Conservation (phyloP, 2,797 vertebrate species). For the Okamejei kenojei region DNA sequence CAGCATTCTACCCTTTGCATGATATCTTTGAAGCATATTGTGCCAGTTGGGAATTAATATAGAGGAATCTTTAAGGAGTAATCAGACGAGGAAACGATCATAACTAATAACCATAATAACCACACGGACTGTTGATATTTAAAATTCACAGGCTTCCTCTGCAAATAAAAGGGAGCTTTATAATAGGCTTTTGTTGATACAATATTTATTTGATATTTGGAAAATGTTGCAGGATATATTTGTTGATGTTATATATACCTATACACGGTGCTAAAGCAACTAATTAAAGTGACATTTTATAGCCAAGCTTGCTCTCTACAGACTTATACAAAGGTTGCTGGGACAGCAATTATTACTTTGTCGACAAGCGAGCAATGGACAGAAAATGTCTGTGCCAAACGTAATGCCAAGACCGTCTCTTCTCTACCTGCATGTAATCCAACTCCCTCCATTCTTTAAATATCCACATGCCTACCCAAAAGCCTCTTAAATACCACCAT, state of each 20-base stretch:
- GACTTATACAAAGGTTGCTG: background rate
- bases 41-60: background rate
- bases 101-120: background rate
- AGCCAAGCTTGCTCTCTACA: too few species aligned
- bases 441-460: too few species aligned
- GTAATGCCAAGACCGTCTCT: too few species aligned
- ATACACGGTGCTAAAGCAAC: background rate
- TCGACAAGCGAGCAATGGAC: too few species aligned
- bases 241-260: background rate
- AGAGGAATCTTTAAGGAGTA: background rate
- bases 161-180: background rate
- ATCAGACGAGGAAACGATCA: background rate
- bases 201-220: background rate
- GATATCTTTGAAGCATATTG: background rate
- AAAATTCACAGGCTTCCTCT: background rate
- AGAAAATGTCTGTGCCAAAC: too few species aligned
- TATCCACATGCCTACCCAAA: too few species aligned
- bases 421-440: too few species aligned
- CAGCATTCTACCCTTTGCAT: background rate
- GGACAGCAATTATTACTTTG: background rate
- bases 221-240: background rate
- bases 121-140: background rate
- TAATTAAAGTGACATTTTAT: background rate
- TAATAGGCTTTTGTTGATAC: background rate
- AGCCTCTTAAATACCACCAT: too few species aligned